Percentiles rank a stretch among this genome's conserved stretches.
Conservation (phyloP, 2,797 vertebrate species). For the Halcyon leucocephala region DNA sequence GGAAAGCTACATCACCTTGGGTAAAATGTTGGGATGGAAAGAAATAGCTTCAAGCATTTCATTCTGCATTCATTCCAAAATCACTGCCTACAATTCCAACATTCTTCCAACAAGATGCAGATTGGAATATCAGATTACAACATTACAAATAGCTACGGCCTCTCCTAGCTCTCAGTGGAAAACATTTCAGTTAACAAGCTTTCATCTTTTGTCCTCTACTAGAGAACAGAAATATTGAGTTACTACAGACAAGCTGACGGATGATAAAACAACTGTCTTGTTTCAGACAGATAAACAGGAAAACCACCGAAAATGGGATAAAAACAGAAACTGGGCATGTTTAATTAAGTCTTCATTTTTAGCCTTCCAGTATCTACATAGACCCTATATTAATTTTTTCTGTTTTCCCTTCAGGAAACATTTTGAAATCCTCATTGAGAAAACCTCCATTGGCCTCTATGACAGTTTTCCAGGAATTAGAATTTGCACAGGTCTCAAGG, state of each 20-base stretch:
- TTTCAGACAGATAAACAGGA: not conserved
- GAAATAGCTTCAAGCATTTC: not conserved
- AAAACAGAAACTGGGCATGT: not conserved
- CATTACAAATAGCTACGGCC: not conserved
- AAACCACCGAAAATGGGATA: not conserved
- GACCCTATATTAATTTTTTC: accelerated
- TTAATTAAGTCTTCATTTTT: not conserved
- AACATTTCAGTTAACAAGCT: not conserved
- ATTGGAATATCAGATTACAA: accelerated
- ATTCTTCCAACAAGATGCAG: not conserved
- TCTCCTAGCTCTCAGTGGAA: not conserved
- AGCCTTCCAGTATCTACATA: not conserved
- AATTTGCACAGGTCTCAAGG: not conserved
- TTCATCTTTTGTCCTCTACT: not conserved
- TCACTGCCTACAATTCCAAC: not conserved
- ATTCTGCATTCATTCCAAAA: not conserved
- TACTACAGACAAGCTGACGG: not conserved
- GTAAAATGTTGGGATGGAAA: not conserved
- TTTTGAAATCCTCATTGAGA: not conserved
- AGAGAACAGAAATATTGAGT: not conserved
- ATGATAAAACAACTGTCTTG: not conserved
- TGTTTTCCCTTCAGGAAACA: not conserved
- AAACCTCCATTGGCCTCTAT: not conserved
- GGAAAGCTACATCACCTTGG: not conserved
- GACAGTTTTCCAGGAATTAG: not conserved